A percentile compares a stretch with the other conserved stretches of the same genome.
Evolutionary conservation across 1,140 invertebrate species (phyloP).

Genomic region (Marisa cornuarietis): DNA sequence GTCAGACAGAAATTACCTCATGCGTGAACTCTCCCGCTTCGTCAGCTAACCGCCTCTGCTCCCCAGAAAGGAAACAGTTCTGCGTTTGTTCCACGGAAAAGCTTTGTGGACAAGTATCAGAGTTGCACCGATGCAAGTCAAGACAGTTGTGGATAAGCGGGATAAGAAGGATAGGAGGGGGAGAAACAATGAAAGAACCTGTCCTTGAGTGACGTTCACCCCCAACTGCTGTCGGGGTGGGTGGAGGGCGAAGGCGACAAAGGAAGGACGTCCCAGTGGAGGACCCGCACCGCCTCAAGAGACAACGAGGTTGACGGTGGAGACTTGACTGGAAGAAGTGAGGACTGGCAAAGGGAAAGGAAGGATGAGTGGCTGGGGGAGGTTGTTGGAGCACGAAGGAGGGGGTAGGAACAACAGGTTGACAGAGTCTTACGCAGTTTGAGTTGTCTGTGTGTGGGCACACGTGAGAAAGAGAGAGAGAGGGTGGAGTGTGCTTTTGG

Average conservation of each 20-base stretch:
- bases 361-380: not conserved
- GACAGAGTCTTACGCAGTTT: not conserved
- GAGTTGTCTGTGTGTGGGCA: not conserved
- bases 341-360: not conserved
- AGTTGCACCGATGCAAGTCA: not conserved
- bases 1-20: not conserved
- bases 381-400: not conserved
- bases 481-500: no score
- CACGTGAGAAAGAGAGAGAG: not conserved
- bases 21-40: not conserved
- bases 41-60: not conserved
- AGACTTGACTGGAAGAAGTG: not conserved
- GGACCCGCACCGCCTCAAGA: not conserved
- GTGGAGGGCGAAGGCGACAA: not conserved
- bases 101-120: no score
- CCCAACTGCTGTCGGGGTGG: not conserved
- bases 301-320: not conserved
- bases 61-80: not conserved
- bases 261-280: not conserved
- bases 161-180: not conserved
- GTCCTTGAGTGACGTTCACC: not conserved
- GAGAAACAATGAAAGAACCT: not conserved
- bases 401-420: not conserved
- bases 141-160: not conserved
- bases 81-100: not conserved